Evolutionary conservation across 2,113 vertebrate genomes (phyloP).

Genomic region (Rhabdomys dilectus): DNA sequence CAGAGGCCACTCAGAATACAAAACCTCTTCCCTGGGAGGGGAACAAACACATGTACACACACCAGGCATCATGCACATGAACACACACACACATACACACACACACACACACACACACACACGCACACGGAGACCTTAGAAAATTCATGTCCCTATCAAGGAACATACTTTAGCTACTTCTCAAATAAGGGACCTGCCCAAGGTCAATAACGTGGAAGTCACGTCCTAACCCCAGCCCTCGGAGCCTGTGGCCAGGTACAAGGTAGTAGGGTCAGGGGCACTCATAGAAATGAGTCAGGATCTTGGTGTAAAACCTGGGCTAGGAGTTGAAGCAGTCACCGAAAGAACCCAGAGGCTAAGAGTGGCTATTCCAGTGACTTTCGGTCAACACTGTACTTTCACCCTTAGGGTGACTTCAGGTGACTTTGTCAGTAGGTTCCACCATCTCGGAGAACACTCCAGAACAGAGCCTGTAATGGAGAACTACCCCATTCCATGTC

Average conservation of each 20-base stretch:
- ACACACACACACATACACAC: too few species aligned
- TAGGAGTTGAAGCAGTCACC: neutral
- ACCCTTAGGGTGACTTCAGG: neutral
- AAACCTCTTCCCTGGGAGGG: neutral
- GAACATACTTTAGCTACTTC: neutral
- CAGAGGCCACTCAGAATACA: neutral
- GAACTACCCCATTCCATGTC: rapidly evolving
- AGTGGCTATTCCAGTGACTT: neutral
- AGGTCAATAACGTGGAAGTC: neutral
- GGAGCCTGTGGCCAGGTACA: neutral
- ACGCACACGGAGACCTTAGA: neutral
- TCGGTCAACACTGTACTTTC: too few species aligned
- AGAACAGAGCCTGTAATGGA: rapidly evolving
- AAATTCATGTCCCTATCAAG: neutral
- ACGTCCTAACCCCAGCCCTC: rapidly evolving
- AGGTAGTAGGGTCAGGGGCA: neutral
- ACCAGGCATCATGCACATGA: too few species aligned
- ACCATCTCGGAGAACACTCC: neutral
- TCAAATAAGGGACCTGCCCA: neutral
- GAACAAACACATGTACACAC: neutral
- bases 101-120: too few species aligned
- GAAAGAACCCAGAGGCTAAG: neutral
- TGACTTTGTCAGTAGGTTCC: too few species aligned
- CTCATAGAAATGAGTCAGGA: neutral
- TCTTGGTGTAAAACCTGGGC: neutral